Evolutionary conservation across 2,888 invertebrate genomes (phyloP), one percentile per base, ranked within the genome.

Genomic region (Zhengitettix transpicula): DNA sequence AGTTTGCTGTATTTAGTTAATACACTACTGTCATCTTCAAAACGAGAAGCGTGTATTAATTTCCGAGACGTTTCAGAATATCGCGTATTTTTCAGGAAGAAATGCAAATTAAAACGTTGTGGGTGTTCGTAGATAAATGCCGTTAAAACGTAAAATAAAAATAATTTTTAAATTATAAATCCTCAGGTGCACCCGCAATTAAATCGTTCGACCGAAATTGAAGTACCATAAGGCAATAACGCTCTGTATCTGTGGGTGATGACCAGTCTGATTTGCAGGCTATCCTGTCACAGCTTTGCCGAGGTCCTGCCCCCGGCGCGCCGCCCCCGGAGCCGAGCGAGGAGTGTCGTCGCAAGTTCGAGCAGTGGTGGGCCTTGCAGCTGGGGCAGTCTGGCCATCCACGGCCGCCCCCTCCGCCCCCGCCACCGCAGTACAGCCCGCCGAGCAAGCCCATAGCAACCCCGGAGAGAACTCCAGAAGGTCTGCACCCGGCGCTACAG

Each of bases 311-410:
- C 71, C 77, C 83, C 69, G 62, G 68, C 67, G 78, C 81, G 40
- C 77, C 81, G 11, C 77, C 80, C 56, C 81, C 82, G 55, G 89
- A 90, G 66, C 82, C 87, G 10, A 81, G 85, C 0, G 93, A 93
- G 66, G 94, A 94, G 58, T 82, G 85, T 69, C 83, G 89, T 40
- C 79, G 89, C 62, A 89, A 90, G 71, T 95, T 95, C 73, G 93
- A 95, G 70, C 85, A 88, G 60, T 95, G 95, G 95, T 90, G 89
- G 84, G 81, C 82, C 53, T 79, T 83, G 60, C 88, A 88, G 69
- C 80, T 86, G 57, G 82, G 28, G 15, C 56, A 57, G 15, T 53
- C 52, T 14, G 62, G 62, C 7, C 64, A 62, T n/a, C 60, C 62
- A 9, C 60, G 60, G 47, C 55, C 55, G 40, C 16, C 62, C 7